These are phyloP conservation scores for Mythimna loreyi DNA, from an alignment of 2,888 invertebrate genomes.

Conservation along the genomic window DNA sequence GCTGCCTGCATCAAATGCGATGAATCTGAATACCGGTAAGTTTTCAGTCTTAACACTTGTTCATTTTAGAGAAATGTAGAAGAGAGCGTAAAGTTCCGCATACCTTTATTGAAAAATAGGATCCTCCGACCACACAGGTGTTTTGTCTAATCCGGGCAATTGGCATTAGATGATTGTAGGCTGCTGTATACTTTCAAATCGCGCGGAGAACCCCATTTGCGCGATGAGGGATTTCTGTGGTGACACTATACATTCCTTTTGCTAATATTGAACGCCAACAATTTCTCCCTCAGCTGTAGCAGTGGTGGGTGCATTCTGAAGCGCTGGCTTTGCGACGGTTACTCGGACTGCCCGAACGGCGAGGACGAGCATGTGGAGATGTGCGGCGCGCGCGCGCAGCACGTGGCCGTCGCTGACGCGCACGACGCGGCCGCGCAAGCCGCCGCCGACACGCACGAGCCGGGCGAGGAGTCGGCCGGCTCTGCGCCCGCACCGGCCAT, in stretches of 20 bases:
- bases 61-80: too few relatives aligned
- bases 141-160: too few relatives aligned
- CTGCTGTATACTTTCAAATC: too few relatives aligned
- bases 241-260: neutral
- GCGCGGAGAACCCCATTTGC: too few relatives aligned
- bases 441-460: conserved; percentile 51
- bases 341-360: conserved; percentile 84
- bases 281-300: conserved; percentile 74
- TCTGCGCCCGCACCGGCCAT: conserved; percentile 84
- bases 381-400: conserved; percentile 65
- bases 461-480: conserved; percentile 80
- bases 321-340: conserved; percentile 88
- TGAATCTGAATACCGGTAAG: conserved; percentile 81
- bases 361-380: conserved; percentile 79
- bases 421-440: conserved; percentile 41
- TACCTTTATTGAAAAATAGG: too few relatives aligned
- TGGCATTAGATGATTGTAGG: too few relatives aligned
- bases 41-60: neutral
- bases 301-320: conserved; percentile 82
- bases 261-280: conserved; percentile 5
- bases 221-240: too few relatives aligned
- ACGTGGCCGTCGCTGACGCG: conserved; percentile 36
- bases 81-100: too few relatives aligned
- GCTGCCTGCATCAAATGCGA: conserved; percentile 85
- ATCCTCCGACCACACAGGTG: too few relatives aligned